Evolutionary conservation across 92 coral and sea anemone species (phyloP), one percentile per base, ranked within the genome.

Genomic region (Ricordea florida): DNA sequence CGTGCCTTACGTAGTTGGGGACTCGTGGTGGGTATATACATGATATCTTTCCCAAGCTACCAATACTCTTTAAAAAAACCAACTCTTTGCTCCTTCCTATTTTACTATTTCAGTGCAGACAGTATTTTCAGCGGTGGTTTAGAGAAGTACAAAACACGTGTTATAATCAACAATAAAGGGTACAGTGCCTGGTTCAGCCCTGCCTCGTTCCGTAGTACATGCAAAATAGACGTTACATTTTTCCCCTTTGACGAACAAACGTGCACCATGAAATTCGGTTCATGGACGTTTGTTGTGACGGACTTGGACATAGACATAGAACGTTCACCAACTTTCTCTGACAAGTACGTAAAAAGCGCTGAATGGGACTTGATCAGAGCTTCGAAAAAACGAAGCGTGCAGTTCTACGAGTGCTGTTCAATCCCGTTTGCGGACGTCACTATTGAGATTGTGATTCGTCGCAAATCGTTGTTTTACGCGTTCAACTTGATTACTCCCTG

Each of bases 221-320:
- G 98, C 48, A 86, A 79, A 29, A 85, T 93, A 33, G 89, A 89
- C 66, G 91, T 89, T 30, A 87, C 92, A 11, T 89, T 63, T 61
- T 93, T 93, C 13, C 98, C 98, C 25, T 93, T 93, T 57, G 98
- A 93, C 62, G 85, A 90, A 35, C 98, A 93, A 46, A 84, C 45
- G 3, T 92, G 98, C 65, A 60, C 62, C 76, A 92, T 92, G 98
- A 85, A 92, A 30, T 92, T 92, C 68, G 98, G 98, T 14, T 92
- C 98, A 4, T 92, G 94, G 92, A 89, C 98, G 1, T 92, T 89
- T 60, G 87, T 82, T 21, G 63, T 83, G 28, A 77, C 82, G 30
- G 94, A 89, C 49, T 77, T 92, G 16, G 94, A 92, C 70, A 59
- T 89, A 33, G 67, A 66, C 5, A 46, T 89, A 7, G 90, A 88